phyloP scores from a whole-genome alignment of 2,888 invertebrate genomes.

The Oscheius sp. region DNA sequence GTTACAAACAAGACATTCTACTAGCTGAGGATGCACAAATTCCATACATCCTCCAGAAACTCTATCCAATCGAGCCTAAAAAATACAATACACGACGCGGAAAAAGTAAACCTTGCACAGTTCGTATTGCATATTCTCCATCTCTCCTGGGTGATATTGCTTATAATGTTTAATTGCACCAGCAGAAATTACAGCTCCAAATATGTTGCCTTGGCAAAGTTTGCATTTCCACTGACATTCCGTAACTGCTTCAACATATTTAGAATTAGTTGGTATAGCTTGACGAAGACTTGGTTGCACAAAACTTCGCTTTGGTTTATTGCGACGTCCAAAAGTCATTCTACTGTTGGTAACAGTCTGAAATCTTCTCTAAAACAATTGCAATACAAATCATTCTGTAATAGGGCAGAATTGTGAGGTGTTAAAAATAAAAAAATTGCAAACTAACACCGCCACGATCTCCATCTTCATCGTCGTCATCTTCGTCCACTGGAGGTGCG shows the following conservation, averaged over 20 bases:
- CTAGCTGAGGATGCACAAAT: slow-evolving; percentile 65
- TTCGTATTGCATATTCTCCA: slow-evolving; percentile 69
- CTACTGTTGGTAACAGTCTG: slow-evolving; percentile 64
- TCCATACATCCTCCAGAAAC: slow-evolving; percentile 73
- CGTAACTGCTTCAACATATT: slow-evolving; percentile 62
- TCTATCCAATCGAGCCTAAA: slow-evolving; percentile 67
- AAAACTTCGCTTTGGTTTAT: slow-evolving; percentile 70
- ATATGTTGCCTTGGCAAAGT: slow-evolving; percentile 56
- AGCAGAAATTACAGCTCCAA: slow-evolving; percentile 60
- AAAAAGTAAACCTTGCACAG: slow-evolving; percentile 60
- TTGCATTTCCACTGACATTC: slow-evolving; percentile 72
- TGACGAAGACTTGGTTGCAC: slow-evolving; percentile 68
- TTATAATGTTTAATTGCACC: slow-evolving; percentile 70
- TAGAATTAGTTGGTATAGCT: slow-evolving; percentile 65
- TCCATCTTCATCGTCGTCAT: slow-evolving; percentile 43
- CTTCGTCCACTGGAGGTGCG: slow-evolving; percentile 43
- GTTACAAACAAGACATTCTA: slow-evolving; percentile 71
- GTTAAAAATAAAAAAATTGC: neutral
- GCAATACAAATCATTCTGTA: neutral
- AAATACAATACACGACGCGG: neutral
- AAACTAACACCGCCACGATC: slow-evolving; percentile 14
- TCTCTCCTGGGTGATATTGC: slow-evolving; percentile 60
- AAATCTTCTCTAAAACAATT: neutral
- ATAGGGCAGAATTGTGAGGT: neutral
- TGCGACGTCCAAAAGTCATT: slow-evolving; percentile 64